Percentiles rank a stretch among this genome's conserved stretches.
Conservation (phyloP, 2,888 invertebrate species). For the Cosmia trapezina region DNA sequence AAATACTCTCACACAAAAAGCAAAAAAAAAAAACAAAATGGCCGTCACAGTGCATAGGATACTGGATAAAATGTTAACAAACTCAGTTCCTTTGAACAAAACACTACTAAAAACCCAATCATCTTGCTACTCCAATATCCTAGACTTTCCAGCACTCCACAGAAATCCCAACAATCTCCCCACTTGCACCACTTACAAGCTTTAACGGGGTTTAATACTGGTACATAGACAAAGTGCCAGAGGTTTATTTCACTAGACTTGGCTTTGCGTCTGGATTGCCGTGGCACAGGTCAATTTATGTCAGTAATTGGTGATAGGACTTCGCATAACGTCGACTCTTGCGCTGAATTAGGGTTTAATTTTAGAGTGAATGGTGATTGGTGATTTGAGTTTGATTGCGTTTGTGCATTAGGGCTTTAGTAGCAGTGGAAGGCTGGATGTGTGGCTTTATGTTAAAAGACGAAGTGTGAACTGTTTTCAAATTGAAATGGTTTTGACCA, state of each 20-base stretch:
- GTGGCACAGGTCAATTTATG: slow-evolving; percentile 72
- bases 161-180: slow-evolving; percentile 29
- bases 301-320: slow-evolving; percentile 72
- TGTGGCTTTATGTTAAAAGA: no score
- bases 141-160: background rate
- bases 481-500: background rate
- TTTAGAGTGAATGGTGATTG: slow-evolving; percentile 39
- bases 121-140: background rate
- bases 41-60: no score
- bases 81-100: background rate
- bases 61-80: no score
- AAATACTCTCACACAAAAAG: no score
- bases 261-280: slow-evolving; percentile 69
- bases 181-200: slow-evolving; percentile 69
- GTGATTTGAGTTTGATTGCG: slow-evolving; percentile 4
- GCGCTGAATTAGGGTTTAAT: slow-evolving; percentile 38
- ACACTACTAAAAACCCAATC: background rate
- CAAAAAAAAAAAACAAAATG: no score
- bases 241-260: slow-evolving; percentile 82
- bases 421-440: no score
- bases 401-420: slow-evolving; percentile 8
- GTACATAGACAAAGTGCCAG: slow-evolving; percentile 81
- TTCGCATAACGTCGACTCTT: slow-evolving; percentile 53
- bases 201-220: slow-evolving; percentile 81
- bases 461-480: background rate